A percentile compares a stretch with the other conserved stretches of the same genome.
phyloP scores from a whole-genome alignment of 2,797 vertebrate species.

The Intellagama lesueurii region DNA sequence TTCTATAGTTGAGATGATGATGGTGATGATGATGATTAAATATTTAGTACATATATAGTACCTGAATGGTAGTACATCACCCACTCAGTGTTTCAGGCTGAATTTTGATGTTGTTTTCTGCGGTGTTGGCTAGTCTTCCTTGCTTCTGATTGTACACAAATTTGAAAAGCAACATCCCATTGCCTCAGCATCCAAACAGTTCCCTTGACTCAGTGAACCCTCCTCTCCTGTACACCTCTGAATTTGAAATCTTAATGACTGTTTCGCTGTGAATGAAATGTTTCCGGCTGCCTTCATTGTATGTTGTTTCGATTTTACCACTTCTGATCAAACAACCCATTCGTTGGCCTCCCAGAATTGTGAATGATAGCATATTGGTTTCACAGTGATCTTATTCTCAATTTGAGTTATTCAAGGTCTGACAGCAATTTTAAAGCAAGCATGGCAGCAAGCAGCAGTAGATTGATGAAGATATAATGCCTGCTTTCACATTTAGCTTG shows the following conservation, averaged over 20 bases:
- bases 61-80: too few species aligned
- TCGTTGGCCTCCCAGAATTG: neutral
- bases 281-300: neutral
- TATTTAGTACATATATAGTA: too few species aligned
- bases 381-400: neutral
- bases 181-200: neutral
- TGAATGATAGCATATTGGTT: neutral
- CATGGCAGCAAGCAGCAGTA: neutral
- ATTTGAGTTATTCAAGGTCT: neutral
- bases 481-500: slow-evolving; percentile 2
- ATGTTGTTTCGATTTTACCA: neutral
- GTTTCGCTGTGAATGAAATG: neutral
- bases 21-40: too few species aligned
- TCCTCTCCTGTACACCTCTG: neutral
- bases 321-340: neutral
- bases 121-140: too few species aligned
- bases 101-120: too few species aligned
- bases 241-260: neutral
- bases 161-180: too few species aligned
- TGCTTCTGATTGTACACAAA: too few species aligned
- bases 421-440: slow-evolving; percentile 4
- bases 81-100: too few species aligned
- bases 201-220: neutral
- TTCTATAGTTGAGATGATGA: too few species aligned
- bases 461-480: slow-evolving; percentile 21